A percentile compares a stretch with the other conserved stretches of the same genome.
These are phyloP conservation scores for Climacteris rufus DNA, from an alignment of 2,113 vertebrate genomes.

Conservation along the genomic window DNA sequence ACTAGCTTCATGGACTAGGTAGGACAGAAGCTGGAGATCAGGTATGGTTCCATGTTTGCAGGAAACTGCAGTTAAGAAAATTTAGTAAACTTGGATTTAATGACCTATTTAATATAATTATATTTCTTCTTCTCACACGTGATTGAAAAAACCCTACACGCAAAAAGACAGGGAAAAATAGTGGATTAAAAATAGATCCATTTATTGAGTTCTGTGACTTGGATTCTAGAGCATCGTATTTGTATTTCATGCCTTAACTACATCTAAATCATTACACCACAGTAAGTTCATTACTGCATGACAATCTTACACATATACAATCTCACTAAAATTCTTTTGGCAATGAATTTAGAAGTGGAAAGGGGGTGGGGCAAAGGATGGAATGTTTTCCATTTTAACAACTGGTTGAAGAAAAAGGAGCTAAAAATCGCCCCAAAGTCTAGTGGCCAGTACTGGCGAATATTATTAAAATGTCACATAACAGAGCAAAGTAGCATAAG, in stretches of 20 bases:
- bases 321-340: neutral
- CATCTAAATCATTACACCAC: neutral
- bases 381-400: neutral
- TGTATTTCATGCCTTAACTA: constrained; percentile 9
- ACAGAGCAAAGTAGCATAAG: neutral
- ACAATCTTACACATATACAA: neutral
- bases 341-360: neutral
- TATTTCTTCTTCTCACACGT: neutral
- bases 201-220: neutral
- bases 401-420: neutral
- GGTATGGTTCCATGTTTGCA: neutral
- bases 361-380: neutral
- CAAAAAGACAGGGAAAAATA: neutral
- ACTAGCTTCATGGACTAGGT: neutral
- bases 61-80: neutral
- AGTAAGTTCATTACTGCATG: neutral
- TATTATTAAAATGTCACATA: neutral
- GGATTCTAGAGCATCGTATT: neutral
- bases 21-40: neutral
- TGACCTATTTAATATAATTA: neutral
- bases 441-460: neutral
- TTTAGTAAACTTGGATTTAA: neutral
- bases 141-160: neutral
- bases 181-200: neutral
- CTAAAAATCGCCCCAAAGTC: neutral